phyloP scores from a whole-genome alignment of 2,797 vertebrate species.

The Mionectes olivaceus region DNA sequence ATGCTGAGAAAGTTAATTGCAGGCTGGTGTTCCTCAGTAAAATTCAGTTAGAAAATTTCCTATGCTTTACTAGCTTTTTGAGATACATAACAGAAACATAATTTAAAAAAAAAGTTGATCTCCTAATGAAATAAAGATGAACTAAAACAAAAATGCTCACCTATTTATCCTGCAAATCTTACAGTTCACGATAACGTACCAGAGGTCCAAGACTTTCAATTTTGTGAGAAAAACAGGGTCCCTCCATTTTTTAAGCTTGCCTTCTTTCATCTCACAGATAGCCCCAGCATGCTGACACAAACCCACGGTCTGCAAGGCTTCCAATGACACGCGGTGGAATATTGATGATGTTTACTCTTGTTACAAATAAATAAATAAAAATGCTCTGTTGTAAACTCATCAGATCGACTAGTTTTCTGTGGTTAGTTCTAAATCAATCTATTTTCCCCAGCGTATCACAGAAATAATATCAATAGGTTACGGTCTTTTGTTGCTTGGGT shows the following conservation, averaged over 20 bases:
- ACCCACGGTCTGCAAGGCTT: background rate
- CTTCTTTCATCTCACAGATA: constrained; percentile 19
- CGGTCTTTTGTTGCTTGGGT: constrained; percentile 51
- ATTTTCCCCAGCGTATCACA: background rate
- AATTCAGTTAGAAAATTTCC: constrained; percentile 38
- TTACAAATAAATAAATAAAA: constrained; percentile 62
- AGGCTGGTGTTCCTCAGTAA: constrained; percentile 15
- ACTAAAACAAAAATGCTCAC: background rate
- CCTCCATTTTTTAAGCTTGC: background rate
- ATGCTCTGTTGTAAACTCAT: constrained; percentile 31
- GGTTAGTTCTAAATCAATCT: constrained; percentile 49
- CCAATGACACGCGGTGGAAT: background rate
- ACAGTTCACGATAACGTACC: background rate
- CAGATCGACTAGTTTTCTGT: constrained; percentile 48
- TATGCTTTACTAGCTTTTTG: constrained; percentile 6
- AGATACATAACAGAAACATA: background rate
- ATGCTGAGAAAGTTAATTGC: constrained; percentile 54
- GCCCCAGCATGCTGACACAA: background rate
- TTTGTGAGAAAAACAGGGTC: background rate
- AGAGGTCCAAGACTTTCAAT: background rate
- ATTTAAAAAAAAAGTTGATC: background rate
- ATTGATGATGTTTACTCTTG: constrained; percentile 36
- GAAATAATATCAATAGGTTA: constrained; percentile 57
- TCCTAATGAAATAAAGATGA: background rate
- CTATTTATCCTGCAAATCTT: background rate